phyloP scores from a whole-genome alignment of 2,888 invertebrate genomes.

The Teleiodes luculella region DNA sequence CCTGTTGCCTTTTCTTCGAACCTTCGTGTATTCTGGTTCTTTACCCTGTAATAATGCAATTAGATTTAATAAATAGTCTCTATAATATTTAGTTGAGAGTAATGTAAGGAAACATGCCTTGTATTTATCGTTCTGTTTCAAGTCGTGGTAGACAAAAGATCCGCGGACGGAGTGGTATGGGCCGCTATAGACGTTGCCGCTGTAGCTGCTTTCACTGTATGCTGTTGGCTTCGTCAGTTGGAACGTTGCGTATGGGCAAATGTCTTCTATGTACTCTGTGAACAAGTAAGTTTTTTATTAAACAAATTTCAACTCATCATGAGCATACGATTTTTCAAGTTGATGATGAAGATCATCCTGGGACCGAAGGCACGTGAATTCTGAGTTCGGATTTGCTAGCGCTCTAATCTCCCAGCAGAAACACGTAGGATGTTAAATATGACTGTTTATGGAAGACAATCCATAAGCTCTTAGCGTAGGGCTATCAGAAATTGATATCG shows the following conservation, averaged over 20 bases:
- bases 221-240: conserved; percentile 91
- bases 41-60: conserved; percentile 75
- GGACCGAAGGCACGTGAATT: too few species aligned
- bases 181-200: conserved; percentile 91
- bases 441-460: too few species aligned
- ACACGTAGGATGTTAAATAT: too few species aligned
- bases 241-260: conserved; percentile 95
- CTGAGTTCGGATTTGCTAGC: too few species aligned
- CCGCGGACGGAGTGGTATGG: conserved; percentile 92
- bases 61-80: background rate
- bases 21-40: conserved; percentile 91
- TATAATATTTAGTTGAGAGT: background rate
- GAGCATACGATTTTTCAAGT: too few species aligned
- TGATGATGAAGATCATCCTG: too few species aligned
- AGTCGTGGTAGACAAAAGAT: conserved; percentile 93
- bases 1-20: conserved; percentile 88
- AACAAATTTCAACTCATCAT: too few species aligned
- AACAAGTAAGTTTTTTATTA: background rate
- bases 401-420: too few species aligned
- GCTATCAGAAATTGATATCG: too few species aligned
- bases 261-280: conserved; percentile 94
- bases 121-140: conserved; percentile 88
- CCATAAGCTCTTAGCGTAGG: too few species aligned
- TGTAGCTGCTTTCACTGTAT: conserved; percentile 94
- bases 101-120: conserved; percentile 77